These are phyloP conservation scores for Drosophila prosaltans DNA, from an alignment of 1,140 invertebrate species.

Conservation along the genomic window DNA sequence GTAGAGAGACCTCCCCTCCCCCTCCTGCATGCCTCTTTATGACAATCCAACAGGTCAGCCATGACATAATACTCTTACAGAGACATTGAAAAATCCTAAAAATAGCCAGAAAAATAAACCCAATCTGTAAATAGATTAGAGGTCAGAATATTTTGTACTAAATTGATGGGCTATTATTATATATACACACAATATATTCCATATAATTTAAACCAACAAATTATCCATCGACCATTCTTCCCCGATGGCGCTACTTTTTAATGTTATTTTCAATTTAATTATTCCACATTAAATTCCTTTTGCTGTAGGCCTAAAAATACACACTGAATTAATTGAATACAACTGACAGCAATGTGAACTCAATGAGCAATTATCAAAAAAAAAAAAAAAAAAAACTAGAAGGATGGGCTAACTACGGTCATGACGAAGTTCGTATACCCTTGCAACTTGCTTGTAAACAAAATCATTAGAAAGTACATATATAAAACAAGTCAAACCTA, in stretches of 20 bases:
- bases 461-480: too few species aligned
- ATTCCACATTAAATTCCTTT: conserved; percentile 24
- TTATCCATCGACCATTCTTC: too few species aligned
- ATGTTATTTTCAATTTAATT: conserved; percentile 41
- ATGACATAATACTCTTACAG: conserved; percentile 68
- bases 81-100: conserved; percentile 61
- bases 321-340: conserved; percentile 68
- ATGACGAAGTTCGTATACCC: too few species aligned
- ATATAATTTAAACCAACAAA: too few species aligned
- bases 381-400: too few species aligned
- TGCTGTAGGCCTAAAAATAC: conserved; percentile 48
- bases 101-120: conserved; percentile 40
- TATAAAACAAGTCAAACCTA: too few species aligned
- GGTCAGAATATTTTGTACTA: neutral
- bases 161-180: too few species aligned
- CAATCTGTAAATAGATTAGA: conserved; percentile 53
- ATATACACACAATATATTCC: too few species aligned
- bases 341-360: conserved; percentile 50
- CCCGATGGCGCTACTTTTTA: conserved; percentile 24
- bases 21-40: too few species aligned
- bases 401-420: too few species aligned
- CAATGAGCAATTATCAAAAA: conserved; percentile 62
- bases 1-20: too few species aligned
- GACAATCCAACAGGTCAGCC: conserved; percentile 57
- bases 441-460: too few species aligned